These are phyloP conservation scores for Drosophila ananassae DNA, from an alignment of 1,140 invertebrate species.

Conservation along the genomic window DNA sequence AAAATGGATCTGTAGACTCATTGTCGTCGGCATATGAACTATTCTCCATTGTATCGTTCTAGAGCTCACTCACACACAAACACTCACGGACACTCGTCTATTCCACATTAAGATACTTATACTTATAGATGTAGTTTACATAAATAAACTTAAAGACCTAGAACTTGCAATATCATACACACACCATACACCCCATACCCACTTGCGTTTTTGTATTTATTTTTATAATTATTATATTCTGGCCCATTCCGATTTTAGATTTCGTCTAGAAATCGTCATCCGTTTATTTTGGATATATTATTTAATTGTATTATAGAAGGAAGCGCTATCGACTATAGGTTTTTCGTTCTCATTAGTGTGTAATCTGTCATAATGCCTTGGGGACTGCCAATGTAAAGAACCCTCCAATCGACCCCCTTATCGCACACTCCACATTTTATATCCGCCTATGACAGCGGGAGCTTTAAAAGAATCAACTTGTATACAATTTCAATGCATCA, in stretches of 20 bases:
- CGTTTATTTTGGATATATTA: conserved; percentile 19
- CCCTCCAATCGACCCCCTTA: conserved; percentile 13
- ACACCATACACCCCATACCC: too few relatives aligned
- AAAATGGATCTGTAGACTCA: conserved; percentile 7
- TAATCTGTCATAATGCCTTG: conserved; percentile 62
- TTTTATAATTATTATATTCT: conserved; percentile 45
- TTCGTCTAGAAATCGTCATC: conserved; percentile 32
- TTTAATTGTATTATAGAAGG: conserved; percentile 16
- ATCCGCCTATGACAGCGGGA: conserved; percentile 35
- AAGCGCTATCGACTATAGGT: conserved; percentile 25
- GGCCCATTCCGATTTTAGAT: conserved; percentile 19
- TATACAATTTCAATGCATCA: conserved; percentile 33
- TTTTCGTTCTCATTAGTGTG: conserved; percentile 13
- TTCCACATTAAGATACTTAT: background rate
- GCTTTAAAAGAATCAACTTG: conserved; percentile 23
- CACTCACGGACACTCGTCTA: background rate
- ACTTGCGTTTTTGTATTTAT: conserved; percentile 31
- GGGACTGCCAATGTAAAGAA: conserved; percentile 46
- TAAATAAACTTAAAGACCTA: conserved; percentile 49
- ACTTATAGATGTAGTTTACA: conserved; percentile 33
- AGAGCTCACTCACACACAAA: conserved; percentile 28
- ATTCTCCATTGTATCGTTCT: conserved; percentile 28
- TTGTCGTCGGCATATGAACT: conserved; percentile 8
- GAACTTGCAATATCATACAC: conserved; percentile 43
- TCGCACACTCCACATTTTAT: conserved; percentile 45